Evolutionary conservation across 2,113 vertebrate species (phyloP).

Genomic region (Ictalurus furcatus): DNA sequence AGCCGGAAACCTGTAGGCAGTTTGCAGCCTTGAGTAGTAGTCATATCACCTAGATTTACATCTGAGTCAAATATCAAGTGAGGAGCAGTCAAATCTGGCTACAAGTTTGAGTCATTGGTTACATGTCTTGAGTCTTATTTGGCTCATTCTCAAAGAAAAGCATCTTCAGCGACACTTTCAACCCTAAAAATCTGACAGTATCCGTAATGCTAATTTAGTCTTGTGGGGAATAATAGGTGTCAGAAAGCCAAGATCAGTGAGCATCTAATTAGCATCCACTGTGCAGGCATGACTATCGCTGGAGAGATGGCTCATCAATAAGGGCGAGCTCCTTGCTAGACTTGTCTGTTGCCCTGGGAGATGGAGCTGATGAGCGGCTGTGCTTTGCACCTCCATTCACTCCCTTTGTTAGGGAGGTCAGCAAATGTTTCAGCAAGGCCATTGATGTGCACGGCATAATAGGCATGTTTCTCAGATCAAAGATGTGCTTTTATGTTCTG

Average conservation of each 20-base stretch:
- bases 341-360: conserved; percentile 50
- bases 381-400: conserved; percentile 38
- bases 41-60: conserved; percentile 9
- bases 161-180: conserved; percentile 1
- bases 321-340: conserved; percentile 44
- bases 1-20: conserved; percentile 61
- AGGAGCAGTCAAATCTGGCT: not conserved
- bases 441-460: conserved; percentile 37
- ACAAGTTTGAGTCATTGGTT: not conserved
- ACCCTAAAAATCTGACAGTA: conserved; percentile 15
- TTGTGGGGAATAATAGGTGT: conserved; percentile 25
- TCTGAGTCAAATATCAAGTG: not conserved
- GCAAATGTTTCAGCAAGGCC: conserved; percentile 43
- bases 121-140: not conserved
- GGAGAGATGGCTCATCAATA: conserved; percentile 52
- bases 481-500: conserved; percentile 40
- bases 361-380: conserved; percentile 46
- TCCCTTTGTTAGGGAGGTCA: conserved; percentile 34
- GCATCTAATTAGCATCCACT: conserved; percentile 50
- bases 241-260: conserved; percentile 42
- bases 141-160: not conserved
- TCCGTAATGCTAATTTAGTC: conserved; percentile 37
- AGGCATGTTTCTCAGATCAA: conserved; percentile 45
- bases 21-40: conserved; percentile 27
- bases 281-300: conserved; percentile 43